A percentile compares a stretch with the other conserved stretches of the same genome.
These are phyloP conservation scores for Ephestia elutella DNA, from an alignment of 1,140 invertebrate genomes.

Conservation along the genomic window DNA sequence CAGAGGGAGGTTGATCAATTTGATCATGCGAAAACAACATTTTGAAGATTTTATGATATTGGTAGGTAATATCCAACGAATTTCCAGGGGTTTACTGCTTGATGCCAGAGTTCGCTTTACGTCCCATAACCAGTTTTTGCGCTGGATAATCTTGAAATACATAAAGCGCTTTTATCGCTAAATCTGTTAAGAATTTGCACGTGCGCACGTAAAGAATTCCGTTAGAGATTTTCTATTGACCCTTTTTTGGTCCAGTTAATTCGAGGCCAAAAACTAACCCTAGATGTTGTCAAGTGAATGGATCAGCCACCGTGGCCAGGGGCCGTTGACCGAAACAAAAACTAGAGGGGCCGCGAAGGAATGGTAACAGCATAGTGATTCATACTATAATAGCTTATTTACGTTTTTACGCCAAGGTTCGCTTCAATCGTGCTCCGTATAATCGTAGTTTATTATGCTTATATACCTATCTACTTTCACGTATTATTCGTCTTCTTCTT, in stretches of 20 bases:
- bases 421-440: background rate
- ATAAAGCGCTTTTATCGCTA: conserved; percentile 4
- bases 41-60: too few species aligned
- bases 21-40: too few species aligned
- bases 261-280: conserved; percentile 41
- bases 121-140: conserved; percentile 20
- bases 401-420: conserved; percentile 6
- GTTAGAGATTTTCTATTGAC: background rate
- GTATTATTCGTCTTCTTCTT: too few species aligned
- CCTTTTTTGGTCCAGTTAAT: conserved; percentile 5
- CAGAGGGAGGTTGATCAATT: too few species aligned
- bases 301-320: conserved; percentile 48
- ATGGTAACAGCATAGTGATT: conserved; percentile 49
- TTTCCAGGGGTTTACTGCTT: conserved; percentile 14
- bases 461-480: too few species aligned
- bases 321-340: conserved; percentile 67
- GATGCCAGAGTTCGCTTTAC: conserved; percentile 17
- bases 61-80: too few species aligned
- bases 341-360: conserved; percentile 39
- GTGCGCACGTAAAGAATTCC: conserved; percentile 11
- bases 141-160: background rate
- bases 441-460: too few species aligned
- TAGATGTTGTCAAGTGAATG: conserved; percentile 63
- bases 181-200: conserved; percentile 14
- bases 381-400: conserved; percentile 22